Evolutionary conservation across 2,888 invertebrate species (phyloP).

Genomic region (Melanargia galathea): DNA sequence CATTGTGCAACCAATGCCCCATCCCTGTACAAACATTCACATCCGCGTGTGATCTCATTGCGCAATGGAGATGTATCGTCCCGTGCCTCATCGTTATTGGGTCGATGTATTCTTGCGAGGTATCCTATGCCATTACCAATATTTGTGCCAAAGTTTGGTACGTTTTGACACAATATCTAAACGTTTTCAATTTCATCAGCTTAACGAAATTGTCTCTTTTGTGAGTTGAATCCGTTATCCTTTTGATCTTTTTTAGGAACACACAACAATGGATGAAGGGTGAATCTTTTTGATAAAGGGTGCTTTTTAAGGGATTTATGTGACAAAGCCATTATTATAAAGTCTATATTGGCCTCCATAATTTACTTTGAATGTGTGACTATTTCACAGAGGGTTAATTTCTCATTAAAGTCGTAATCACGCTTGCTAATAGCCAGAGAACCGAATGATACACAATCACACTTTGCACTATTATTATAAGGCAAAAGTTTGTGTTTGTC

Average conservation of each 20-base stretch:
- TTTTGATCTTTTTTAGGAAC: not conserved
- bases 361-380: not conserved
- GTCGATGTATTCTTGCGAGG: slow-evolving; percentile 68
- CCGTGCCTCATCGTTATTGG: slow-evolving; percentile 64
- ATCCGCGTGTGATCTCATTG: slow-evolving; percentile 59
- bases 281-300: not conserved
- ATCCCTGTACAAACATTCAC: slow-evolving; percentile 51
- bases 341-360: not conserved
- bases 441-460: too few species aligned
- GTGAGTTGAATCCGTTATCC: not conserved
- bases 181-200: not conserved
- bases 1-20: slow-evolving; percentile 55
- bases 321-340: not conserved
- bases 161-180: not conserved
- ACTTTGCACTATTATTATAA: too few species aligned
- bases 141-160: slow-evolving; percentile 41
- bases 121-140: slow-evolving; percentile 53
- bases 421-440: too few species aligned
- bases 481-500: too few species aligned
- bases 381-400: not conserved
- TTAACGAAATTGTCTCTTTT: not conserved
- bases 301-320: not conserved
- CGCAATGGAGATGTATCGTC: slow-evolving; percentile 59
- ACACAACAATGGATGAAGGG: not conserved
- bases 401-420: not conserved